Conservation (phyloP, 2,797 vertebrate species). For the Eupleurogrammus muticus region DNA sequence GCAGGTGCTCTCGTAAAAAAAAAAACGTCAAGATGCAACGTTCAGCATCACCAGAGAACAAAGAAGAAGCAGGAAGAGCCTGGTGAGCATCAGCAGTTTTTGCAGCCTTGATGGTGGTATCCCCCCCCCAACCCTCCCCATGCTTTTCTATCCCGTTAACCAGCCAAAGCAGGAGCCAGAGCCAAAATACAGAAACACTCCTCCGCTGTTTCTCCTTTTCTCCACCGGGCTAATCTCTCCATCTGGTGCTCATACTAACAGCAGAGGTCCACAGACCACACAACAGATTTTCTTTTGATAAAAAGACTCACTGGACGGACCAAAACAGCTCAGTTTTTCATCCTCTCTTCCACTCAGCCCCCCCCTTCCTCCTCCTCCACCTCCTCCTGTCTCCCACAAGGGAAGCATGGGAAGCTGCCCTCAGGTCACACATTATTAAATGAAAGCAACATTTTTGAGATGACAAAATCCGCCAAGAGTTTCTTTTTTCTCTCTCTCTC, state of each 20-base stretch:
- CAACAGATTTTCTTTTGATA: constrained; percentile 80
- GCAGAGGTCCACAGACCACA: constrained; percentile 69
- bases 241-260: constrained; percentile 81
- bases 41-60: constrained; percentile 43
- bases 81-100: constrained; percentile 73
- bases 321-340: constrained; percentile 75
- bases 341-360: constrained; percentile 35
- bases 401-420: constrained; percentile 45
- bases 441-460: constrained; percentile 31
- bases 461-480: constrained; percentile 18
- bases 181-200: constrained; percentile 77
- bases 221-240: constrained; percentile 80
- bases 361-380: constrained; percentile 13
- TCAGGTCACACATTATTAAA: constrained; percentile 63
- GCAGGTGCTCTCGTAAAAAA: no score
- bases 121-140: constrained; percentile 38
- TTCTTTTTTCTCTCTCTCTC: neutral
- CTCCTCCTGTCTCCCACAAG: constrained; percentile 34
- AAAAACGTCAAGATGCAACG: constrained; percentile 34
- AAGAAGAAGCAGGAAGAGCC: constrained; percentile 60
- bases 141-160: constrained; percentile 60
- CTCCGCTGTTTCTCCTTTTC: constrained; percentile 58
- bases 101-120: constrained; percentile 55
- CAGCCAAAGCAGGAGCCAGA: constrained; percentile 71
- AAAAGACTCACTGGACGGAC: constrained; percentile 66